Evolutionary conservation across 1,140 invertebrate genomes (phyloP).

Genomic region (Bombus consobrinus): DNA sequence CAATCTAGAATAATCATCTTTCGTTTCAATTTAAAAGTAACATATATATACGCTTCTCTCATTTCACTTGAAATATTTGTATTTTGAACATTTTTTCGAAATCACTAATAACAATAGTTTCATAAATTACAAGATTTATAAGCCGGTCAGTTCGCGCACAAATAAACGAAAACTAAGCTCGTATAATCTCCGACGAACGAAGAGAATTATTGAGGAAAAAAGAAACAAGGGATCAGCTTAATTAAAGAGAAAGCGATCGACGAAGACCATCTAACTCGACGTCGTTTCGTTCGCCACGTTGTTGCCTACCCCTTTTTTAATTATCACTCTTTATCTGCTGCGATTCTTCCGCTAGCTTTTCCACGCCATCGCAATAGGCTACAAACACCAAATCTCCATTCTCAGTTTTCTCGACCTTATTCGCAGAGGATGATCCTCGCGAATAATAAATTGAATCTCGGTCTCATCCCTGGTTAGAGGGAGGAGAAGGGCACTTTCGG

Average conservation of each 20-base stretch:
- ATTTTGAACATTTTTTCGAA: too few relatives aligned
- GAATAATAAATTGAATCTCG: slow-evolving; percentile 59
- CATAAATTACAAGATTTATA: too few relatives aligned
- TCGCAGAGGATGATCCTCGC: slow-evolving; percentile 34
- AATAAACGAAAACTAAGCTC: not conserved
- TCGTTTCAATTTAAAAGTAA: too few relatives aligned
- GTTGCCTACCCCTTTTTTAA: not conserved
- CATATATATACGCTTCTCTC: too few relatives aligned
- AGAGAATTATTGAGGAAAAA: not conserved
- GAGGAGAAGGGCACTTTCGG: slow-evolving; percentile 39
- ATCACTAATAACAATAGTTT: too few relatives aligned
- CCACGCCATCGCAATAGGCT: too few relatives aligned
- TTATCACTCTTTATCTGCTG: not conserved
- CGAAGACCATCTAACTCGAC: not conserved
- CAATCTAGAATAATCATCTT: too few relatives aligned
- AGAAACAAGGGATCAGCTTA: not conserved
- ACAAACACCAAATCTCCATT: slow-evolving; percentile 34
- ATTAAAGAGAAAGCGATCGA: slow-evolving; percentile 19
- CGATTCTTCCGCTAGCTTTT: not conserved
- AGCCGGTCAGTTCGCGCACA: too few relatives aligned
- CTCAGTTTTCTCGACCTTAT: slow-evolving; percentile 47
- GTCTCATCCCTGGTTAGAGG: slow-evolving; percentile 48
- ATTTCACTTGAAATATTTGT: too few relatives aligned
- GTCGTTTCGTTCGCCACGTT: slow-evolving; percentile 2
- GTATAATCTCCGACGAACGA: too few relatives aligned